Evolutionary conservation across 2,888 invertebrate species (phyloP).

Genomic region (Pristionchus exspectatus): DNA sequence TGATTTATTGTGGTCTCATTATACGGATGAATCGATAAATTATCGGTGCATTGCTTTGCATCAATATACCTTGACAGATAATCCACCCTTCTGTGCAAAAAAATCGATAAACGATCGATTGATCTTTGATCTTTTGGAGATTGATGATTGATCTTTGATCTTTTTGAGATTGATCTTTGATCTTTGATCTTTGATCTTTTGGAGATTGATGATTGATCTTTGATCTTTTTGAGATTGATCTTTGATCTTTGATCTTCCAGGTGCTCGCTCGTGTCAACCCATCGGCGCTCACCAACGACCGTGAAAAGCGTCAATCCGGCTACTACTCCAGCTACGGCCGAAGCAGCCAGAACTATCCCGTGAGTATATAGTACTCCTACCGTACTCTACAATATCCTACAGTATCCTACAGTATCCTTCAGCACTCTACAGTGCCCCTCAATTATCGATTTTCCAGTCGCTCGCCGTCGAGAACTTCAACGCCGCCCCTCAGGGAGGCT

Average conservation of each 20-base stretch:
- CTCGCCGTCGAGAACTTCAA: conserved; percentile 50
- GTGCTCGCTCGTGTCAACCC: conserved; percentile 54
- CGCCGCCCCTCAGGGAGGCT: conserved; percentile 61
- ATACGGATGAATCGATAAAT: too few relatives aligned
- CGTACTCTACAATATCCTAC: neutral
- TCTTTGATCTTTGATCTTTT: conserved; percentile 5
- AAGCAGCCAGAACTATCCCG: conserved; percentile 39
- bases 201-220: neutral
- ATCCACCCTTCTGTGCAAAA: too few relatives aligned
- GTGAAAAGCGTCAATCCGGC: conserved; percentile 52
- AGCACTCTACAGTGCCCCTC: neutral
- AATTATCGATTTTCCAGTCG: conserved; percentile 27
- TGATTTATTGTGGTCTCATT: too few relatives aligned
- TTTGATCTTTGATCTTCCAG: conserved; percentile 30
- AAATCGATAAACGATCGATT: neutral
- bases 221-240: neutral
- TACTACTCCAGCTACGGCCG: conserved; percentile 21
- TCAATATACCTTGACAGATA: too few relatives aligned
- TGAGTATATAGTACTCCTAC: neutral
- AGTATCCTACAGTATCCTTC: neutral
- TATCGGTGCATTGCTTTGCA: too few relatives aligned
- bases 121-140: too few relatives aligned
- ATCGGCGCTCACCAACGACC: neutral
- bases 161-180: neutral
- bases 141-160: neutral